A percentile compares a stretch with the other conserved stretches of the same genome.
Conservation (phyloP, 1,140 invertebrate species). For the Zaprionus africanus region DNA sequence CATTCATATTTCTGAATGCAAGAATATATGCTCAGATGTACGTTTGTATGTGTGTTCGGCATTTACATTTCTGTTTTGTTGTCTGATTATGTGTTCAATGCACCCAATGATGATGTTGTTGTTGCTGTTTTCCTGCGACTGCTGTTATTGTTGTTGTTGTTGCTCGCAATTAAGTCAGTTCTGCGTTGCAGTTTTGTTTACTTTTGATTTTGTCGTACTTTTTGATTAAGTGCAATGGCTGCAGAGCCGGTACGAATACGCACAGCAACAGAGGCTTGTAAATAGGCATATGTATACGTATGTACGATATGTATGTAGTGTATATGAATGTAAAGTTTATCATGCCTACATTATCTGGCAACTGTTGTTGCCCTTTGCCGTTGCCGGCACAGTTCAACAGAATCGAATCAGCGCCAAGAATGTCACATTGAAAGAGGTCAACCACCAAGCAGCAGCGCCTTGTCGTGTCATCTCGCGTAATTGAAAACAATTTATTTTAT, state of each 20-base stretch:
- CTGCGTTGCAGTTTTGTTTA: conserved; percentile 77
- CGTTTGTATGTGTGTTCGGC: conserved; percentile 37
- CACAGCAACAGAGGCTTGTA: neutral
- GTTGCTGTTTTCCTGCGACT: conserved; percentile 36
- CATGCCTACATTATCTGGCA: conserved; percentile 57
- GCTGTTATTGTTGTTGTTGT: conserved; percentile 28
- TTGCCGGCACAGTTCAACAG: conserved; percentile 46
- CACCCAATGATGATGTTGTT: conserved; percentile 43
- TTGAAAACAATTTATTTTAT: conserved; percentile 81
- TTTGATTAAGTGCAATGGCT: conserved; percentile 76
- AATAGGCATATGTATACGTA: conserved; percentile 5
- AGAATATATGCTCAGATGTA: neutral
- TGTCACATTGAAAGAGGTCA: conserved; percentile 83
- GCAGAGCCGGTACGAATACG: conserved; percentile 49
- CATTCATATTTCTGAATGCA: neutral
- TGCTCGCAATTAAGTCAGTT: conserved; percentile 60
- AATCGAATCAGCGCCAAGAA: conserved; percentile 64
- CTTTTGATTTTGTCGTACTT: conserved; percentile 80
- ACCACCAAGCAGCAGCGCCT: conserved; percentile 78
- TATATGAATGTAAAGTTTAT: conserved; percentile 2
- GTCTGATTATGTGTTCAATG: conserved; percentile 74
- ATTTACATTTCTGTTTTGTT: conserved; percentile 72
- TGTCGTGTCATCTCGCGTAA: conserved; percentile 72
- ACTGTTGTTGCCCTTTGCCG: conserved; percentile 57
- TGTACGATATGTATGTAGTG: neutral